Conservation (phyloP, 2,888 invertebrate species). For the Diadromus collaris region DNA sequence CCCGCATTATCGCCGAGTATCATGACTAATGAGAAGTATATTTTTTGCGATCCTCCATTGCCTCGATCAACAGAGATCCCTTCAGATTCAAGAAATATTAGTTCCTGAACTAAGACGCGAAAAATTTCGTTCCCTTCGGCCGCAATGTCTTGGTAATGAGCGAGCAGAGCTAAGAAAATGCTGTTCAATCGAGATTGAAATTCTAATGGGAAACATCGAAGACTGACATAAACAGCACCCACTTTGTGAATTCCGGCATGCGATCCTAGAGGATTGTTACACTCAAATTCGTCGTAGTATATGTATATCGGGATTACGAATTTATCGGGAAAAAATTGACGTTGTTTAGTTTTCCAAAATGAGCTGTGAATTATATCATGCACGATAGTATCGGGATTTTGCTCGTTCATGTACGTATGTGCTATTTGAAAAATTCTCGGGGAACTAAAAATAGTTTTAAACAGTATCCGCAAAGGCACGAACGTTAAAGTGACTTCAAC, state of each 20-base stretch:
- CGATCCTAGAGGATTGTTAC: slow-evolving; percentile 54
- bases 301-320: slow-evolving; percentile 54
- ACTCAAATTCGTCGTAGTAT: slow-evolving; percentile 55
- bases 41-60: slow-evolving; percentile 24
- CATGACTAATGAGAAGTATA: slow-evolving; percentile 56
- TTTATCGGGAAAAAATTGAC: slow-evolving; percentile 31
- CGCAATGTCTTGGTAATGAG: slow-evolving; percentile 48
- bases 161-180: slow-evolving; percentile 50
- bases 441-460: slow-evolving; percentile 45
- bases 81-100: slow-evolving; percentile 49
- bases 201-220: slow-evolving; percentile 53
- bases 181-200: slow-evolving; percentile 39
- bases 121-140: slow-evolving; percentile 44
- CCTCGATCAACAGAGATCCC: slow-evolving; percentile 51
- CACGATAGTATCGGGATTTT: slow-evolving; percentile 11
- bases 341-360: slow-evolving; percentile 53
- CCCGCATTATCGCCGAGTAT: slow-evolving; percentile 60
- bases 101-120: slow-evolving; percentile 50
- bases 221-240: slow-evolving; percentile 46
- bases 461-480: slow-evolving; percentile 44
- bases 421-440: slow-evolving; percentile 23
- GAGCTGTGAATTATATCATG: slow-evolving; percentile 49
- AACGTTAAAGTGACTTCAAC: slow-evolving; percentile 40
- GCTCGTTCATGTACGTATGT: slow-evolving; percentile 30
- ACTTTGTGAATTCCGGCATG: slow-evolving; percentile 55